Evolutionary conservation across 2,888 invertebrate genomes (phyloP).

Genomic region (Sympetrum striolatum): DNA sequence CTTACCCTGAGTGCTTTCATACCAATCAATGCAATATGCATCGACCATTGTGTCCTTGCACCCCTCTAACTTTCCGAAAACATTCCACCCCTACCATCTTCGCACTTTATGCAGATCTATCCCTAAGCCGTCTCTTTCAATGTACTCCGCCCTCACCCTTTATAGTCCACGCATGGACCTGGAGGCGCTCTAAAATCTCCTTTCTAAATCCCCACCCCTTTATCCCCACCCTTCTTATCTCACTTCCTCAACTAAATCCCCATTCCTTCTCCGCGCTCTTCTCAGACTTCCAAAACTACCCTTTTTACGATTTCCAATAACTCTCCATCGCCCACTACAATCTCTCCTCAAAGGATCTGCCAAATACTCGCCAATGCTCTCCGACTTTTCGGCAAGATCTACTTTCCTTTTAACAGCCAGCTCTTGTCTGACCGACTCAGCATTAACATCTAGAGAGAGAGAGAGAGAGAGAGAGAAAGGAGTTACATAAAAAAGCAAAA

Average conservation of each 20-base stretch:
- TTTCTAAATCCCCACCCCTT: background rate
- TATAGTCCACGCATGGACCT: background rate
- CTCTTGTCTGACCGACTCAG: background rate
- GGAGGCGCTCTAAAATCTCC: background rate
- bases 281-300: background rate
- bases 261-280: background rate
- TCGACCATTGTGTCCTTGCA: background rate
- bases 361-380: background rate
- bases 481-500: no score
- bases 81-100: background rate
- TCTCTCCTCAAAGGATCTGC: background rate
- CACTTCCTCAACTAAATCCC: background rate
- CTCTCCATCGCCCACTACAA: background rate
- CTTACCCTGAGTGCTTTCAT: background rate
- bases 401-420: background rate
- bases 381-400: background rate
- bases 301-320: conserved; percentile 8
- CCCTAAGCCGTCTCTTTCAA: background rate
- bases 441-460: background rate
- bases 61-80: background rate
- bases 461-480: no score
- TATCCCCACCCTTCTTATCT: background rate
- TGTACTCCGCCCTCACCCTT: background rate
- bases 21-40: background rate
- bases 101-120: background rate